Base-by-base conservation (phyloP, 2,888 invertebrate species). In the Rotaria socialis region DNA sequence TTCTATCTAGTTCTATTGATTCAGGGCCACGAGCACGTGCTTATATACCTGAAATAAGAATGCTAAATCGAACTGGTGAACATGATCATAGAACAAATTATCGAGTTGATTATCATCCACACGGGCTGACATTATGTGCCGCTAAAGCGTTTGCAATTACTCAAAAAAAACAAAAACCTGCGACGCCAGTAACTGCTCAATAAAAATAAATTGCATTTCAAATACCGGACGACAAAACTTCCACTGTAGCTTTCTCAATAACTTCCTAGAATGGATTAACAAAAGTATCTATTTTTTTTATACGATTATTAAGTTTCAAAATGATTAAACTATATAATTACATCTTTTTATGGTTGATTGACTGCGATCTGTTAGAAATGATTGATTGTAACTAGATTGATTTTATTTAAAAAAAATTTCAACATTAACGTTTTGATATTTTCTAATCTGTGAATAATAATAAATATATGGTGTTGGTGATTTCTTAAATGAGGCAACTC, bases 91-190 rank as follows among this genome's bases (percentile, higher is more conserved):
- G 41, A 47, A 86, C 85, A 75, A 86, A 43, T 22, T 86, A 86
- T 85, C 35, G 27, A 52, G 35, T 35, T 27, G 67, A 60, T 50
- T 86, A 74, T 85, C 74, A 80, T 55, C 55, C 67, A 16, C 85
- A 86, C 50, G 86, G 86, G 58, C 8, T 85, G 2, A 86, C 35
- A 60, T 85, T 86, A 74, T 86, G 86, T 58, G 86, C 55, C 41
- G 86, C 86, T 58, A 85, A 85, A 80, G 86, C 86, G 22, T 86
- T 50, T 52, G 24, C 75, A 11, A 85, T 86, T 41, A 85, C 86
- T 19, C n/a, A 55, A 56, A 43, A 75, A 6, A 67, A 67, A 19
- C 35, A 67, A 41, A 67, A 35, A 67, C 35, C 35, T 41, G 1
- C 35, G 35, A 27, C 67, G 35, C 67, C 67, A 19, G 35, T 67